Evolutionary conservation across 2,113 vertebrate species (phyloP).

Genomic region (Pao palembangensis): DNA sequence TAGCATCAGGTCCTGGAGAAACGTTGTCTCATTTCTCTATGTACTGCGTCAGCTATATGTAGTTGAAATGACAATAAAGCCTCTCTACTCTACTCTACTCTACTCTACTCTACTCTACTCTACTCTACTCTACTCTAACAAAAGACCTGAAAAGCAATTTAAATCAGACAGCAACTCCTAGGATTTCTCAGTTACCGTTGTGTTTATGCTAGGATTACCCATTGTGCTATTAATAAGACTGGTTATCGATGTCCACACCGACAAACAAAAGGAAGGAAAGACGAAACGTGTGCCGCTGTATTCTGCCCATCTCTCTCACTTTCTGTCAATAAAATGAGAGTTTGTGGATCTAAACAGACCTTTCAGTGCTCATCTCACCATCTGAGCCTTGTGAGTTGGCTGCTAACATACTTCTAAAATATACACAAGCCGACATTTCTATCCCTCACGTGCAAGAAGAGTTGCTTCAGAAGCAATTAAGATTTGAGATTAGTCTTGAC

Average conservation of each 20-base stretch:
- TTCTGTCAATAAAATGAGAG: not conserved
- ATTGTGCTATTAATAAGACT: not conserved
- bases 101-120: too few species aligned
- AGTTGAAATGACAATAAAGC: too few species aligned
- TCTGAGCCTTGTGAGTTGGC: constrained; percentile 20
- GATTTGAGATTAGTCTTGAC: constrained; percentile 26
- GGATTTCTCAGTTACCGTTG: not conserved
- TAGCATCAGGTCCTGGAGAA: too few species aligned
- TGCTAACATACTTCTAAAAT: constrained; percentile 29
- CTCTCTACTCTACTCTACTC: too few species aligned
- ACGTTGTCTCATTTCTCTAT: too few species aligned
- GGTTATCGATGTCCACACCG: constrained; percentile 9
- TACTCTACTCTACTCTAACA: too few species aligned
- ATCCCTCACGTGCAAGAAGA: constrained; percentile 11
- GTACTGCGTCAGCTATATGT: too few species aligned
- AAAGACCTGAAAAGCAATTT: not conserved
- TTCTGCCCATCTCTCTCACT: not conserved
- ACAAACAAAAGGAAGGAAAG: not conserved
- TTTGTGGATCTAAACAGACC: constrained; percentile 4
- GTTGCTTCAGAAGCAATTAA: constrained; percentile 40
- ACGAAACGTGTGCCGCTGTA: constrained; percentile 5
- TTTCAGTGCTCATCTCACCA: constrained; percentile 22
- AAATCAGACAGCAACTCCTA: not conserved
- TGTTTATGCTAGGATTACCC: constrained; percentile 19
- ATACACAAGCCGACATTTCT: constrained; percentile 6